phyloP scores from a whole-genome alignment of 2,797 vertebrate genomes.

The Megaceryle alcyon region DNA sequence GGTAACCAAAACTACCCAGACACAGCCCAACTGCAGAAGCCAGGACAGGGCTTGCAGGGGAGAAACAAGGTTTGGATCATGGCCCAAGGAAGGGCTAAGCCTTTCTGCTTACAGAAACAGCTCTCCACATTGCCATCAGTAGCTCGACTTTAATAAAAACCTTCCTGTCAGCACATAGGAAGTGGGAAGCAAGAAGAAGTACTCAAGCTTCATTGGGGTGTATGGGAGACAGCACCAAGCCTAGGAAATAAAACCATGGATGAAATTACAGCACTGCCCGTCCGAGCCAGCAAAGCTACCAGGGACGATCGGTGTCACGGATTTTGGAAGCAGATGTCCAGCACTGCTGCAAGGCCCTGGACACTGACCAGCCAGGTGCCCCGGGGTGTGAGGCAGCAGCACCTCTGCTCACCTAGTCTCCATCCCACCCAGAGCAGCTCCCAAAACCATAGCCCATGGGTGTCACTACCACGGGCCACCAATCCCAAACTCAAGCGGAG shows the following conservation, averaged over 20 bases:
- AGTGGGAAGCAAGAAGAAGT: neutral
- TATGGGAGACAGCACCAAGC: neutral
- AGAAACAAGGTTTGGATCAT: accelerated
- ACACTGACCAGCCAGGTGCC: neutral
- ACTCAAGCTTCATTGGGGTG: neutral
- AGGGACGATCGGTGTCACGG: accelerated
- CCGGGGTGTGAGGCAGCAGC: accelerated
- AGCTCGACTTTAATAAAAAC: neutral
- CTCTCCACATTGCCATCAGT: neutral
- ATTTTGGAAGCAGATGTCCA: accelerated
- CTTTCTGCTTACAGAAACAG: neutral
- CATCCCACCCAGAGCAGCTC: accelerated
- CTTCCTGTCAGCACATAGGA: neutral
- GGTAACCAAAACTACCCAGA: neutral
- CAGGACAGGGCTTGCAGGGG: accelerated
- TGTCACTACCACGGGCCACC: neutral
- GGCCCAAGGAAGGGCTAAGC: accelerated
- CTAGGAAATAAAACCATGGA: neutral
- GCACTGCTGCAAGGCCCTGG: accelerated
- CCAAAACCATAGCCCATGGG: neutral
- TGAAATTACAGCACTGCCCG: neutral
- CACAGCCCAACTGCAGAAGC: neutral
- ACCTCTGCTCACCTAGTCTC: too few species aligned
- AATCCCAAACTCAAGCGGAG: neutral
- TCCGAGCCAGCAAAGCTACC: neutral